Conservation (phyloP, 2,797 vertebrate species). For the Bradypodion pumilum region DNA sequence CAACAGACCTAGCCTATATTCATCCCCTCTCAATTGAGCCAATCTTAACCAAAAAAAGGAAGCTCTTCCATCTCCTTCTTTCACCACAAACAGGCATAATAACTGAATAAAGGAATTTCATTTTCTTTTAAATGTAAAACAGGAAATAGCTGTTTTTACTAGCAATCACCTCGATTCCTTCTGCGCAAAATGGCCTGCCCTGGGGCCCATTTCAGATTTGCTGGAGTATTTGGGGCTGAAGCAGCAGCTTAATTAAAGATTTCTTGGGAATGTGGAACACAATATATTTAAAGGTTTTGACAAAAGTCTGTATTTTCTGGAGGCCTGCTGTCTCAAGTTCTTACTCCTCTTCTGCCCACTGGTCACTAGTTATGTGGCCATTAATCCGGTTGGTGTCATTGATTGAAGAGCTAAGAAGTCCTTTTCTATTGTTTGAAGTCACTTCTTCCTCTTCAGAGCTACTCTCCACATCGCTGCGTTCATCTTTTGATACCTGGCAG, state of each 20-base stretch:
- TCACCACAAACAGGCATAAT: slow-evolving; percentile 50
- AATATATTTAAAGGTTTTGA: slow-evolving; percentile 57
- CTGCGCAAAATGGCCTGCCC: slow-evolving; percentile 30
- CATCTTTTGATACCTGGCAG: slow-evolving; percentile 89
- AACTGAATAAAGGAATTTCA: slow-evolving; percentile 67
- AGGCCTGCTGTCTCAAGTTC: slow-evolving; percentile 37
- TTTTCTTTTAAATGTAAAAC: slow-evolving; percentile 44
- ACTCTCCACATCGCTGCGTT: slow-evolving; percentile 96
- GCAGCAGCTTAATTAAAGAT: slow-evolving; percentile 65
- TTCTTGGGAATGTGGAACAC: slow-evolving; percentile 64
- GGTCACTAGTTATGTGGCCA: slow-evolving; percentile 77
- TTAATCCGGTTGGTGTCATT: slow-evolving; percentile 89
- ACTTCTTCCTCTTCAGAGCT: slow-evolving; percentile 91
- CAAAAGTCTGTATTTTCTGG: slow-evolving; percentile 56
- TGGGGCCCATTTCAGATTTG: slow-evolving; percentile 30
- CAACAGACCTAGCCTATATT: not conserved
- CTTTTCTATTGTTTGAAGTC: slow-evolving; percentile 71
- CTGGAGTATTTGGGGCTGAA: slow-evolving; percentile 57
- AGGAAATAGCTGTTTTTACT: slow-evolving; percentile 57
- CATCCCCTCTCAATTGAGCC: slow-evolving; percentile 3
- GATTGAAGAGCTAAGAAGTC: slow-evolving; percentile 65
- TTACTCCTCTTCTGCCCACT: slow-evolving; percentile 76
- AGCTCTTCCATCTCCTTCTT: not conserved
- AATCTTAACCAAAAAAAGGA: slow-evolving; percentile 40
- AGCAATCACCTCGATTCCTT: slow-evolving; percentile 46